Evolutionary conservation across 2,888 invertebrate species (phyloP), one percentile per base, ranked within the genome.

Genomic region (Agrochola lota): DNA sequence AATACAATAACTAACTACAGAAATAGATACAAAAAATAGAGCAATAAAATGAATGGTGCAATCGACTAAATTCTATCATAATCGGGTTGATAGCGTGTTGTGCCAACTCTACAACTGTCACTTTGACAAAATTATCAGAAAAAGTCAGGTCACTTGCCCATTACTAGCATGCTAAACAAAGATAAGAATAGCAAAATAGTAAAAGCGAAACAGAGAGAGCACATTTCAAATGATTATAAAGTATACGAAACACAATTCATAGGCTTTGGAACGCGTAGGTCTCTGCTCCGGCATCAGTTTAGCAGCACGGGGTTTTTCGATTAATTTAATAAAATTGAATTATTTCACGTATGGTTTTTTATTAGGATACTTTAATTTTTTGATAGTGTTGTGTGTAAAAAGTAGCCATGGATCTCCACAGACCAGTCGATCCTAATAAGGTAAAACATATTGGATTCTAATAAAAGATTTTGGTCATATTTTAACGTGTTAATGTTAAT

Each of bases 381-480:
- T 70, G 63, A 69, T 69, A 87, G 77, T 80, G 81, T 83, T 77
- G 71, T 63, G 77, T 63, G 23, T 73, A 70, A 74, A 52, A 79
- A 72, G 63, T 64, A 86, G 91, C 70, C 86, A 96, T 97, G 97
- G 97, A 97, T 93, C 95, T 97, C 60, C 97, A 97, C 85, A 92
- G 91, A 86, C 96, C 97, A 71, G 96, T 97, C 20, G 96, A 96
- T 81, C 93, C 95, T 3, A 97, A 97, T 89, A 97, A 97, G 96
- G 96, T 96, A 91, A 72, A 84, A 83, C 69, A 74, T 85, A 73
- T 86, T 84, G 71, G 77, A 66, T 60, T 80, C 55, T 72, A 72
- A 23, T 84, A 66, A 40, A 81, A 75, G 55, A 77, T 77, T 83
- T 74, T 81, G 40, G 57, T 66, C 68, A 62, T 81, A 75, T 67